Base-by-base conservation (phyloP, 1,140 invertebrate genomes). In the Phymastichus coffea region DNA sequence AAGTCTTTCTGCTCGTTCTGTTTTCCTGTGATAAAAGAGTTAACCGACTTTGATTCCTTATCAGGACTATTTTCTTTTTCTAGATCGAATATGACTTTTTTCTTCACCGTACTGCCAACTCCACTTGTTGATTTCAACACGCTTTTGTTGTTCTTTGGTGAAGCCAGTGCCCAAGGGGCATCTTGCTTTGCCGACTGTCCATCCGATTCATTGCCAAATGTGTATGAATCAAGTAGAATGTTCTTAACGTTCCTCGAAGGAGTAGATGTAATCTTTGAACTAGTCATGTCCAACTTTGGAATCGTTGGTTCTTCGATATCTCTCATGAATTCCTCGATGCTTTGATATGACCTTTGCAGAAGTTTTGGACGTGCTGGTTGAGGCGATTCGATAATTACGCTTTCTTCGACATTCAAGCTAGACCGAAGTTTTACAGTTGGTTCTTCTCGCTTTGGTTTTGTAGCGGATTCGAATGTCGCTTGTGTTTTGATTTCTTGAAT, bases 21-120 rank as follows among this genome's bases (percentile, higher is more conserved):
- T 23, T 76, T 64, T 61, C 73, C 70, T 44, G 19, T 74, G 70
- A 57, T 79, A 54, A 75, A 74, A 1, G 58, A 72, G 44, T 80
- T 73, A 19, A 68, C 65, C 20, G 17, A 3, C 28, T 28, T 14
- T 47, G 33, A 38, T 28, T 72, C 66, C 61, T 74, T 77, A 47
- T 75, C 71, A 19, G 80, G 76, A 28, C 76, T 80, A 52, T 77
- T 80, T 68, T 79, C 80, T 70, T 80, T 77, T 54, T 83, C 78
- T 66, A 86, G 75, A 71, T 85, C 81, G 63, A 86, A 86, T 33
- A 83, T 63, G 2, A 86, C 84, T 74, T 82, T 85, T 62, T 86
- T 86, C 48, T 85, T 86, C 23, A 80, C 74, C 20, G 82, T 70
- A 25, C 74, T 81, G 28, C 28, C 28, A 33, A 6, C 28, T 7